A percentile compares a stretch with the other conserved stretches of the same genome.
These are phyloP conservation scores for Chrysina gloriosa DNA, from an alignment of 2,888 invertebrate species.

Conservation along the genomic window DNA sequence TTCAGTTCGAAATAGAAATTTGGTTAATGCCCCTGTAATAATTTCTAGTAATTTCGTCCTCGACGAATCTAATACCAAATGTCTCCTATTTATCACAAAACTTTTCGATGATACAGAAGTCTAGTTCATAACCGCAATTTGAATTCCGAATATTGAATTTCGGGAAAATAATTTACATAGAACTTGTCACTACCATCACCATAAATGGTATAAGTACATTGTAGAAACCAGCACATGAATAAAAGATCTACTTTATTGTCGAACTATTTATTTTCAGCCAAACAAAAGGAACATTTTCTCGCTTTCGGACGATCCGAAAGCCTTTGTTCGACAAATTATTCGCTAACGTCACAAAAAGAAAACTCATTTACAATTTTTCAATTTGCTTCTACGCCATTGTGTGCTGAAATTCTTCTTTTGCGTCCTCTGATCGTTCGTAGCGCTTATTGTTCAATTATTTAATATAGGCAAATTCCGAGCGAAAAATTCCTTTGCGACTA, in stretches of 20 bases:
- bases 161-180: too few species aligned
- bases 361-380: constrained; percentile 21
- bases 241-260: constrained; percentile 12
- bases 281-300: constrained; percentile 5
- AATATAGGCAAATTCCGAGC: background rate
- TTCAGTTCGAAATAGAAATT: too few species aligned
- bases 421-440: background rate
- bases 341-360: constrained; percentile 15
- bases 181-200: too few species aligned
- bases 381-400: background rate
- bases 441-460: constrained; percentile 17
- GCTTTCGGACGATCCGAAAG: background rate
- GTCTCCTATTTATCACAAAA: too few species aligned
- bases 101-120: too few species aligned
- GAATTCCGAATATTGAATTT: too few species aligned
- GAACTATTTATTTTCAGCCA: background rate
- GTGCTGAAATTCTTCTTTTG: background rate
- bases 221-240: constrained; percentile 2
- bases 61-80: too few species aligned
- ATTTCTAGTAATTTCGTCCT: too few species aligned
- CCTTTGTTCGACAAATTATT: constrained; percentile 8
- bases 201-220: too few species aligned
- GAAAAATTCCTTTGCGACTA: constrained; percentile 3
- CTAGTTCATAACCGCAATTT: too few species aligned
- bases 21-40: too few species aligned